Base-by-base conservation (phyloP, 2,888 invertebrate species). In the Diarsia dahlii region DNA sequence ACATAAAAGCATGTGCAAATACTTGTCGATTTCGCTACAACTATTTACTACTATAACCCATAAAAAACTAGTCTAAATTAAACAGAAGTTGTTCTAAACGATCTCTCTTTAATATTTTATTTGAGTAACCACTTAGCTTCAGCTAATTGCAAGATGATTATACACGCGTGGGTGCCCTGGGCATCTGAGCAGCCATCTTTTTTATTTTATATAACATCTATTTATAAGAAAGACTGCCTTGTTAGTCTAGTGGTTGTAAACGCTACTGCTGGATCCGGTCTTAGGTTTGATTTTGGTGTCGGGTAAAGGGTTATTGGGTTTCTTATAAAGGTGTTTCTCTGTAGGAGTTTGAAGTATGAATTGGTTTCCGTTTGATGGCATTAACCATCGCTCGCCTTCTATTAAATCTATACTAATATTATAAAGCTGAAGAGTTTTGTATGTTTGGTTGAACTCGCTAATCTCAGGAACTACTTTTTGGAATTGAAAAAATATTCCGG, bases 121-220 rank as follows among this genome's bases (percentile, higher is more conserved):
- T 63, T 63, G 45, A 66, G n/a, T 50, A 13, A 52, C 74, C 74
- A 74, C 62, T 85, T 81, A 76, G 77, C n/a, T 20, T 15, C 45
- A 20, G 48, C 66, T 79, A 85, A 85, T 87, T 85, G 75, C 46
- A 39, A 65, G 70, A n/a, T 63, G 48, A 74, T 84, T 81, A 71
- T 74, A 46, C 9, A 75, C 70, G 79, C 78, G 64, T 75, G 69
- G 83, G 70, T 73, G 83, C 62, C 9, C 39, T 48, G n/a, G 4
- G 60, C 74, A 23, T 46, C 10, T 34, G 10, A 46, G 39, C 48
- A 3, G 62, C 65, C 63, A 73, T 77, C 28, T 28, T 81, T 28
- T 81, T 86, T 83, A 77, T 72, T 74, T 83, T 84, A 80, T 73
- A 71, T 80, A 84, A 84, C 23, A 39, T 63, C 20, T 63, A 45